phyloP scores from a whole-genome alignment of 1,140 invertebrate genomes.

The Drosophila nebulosa region DNA sequence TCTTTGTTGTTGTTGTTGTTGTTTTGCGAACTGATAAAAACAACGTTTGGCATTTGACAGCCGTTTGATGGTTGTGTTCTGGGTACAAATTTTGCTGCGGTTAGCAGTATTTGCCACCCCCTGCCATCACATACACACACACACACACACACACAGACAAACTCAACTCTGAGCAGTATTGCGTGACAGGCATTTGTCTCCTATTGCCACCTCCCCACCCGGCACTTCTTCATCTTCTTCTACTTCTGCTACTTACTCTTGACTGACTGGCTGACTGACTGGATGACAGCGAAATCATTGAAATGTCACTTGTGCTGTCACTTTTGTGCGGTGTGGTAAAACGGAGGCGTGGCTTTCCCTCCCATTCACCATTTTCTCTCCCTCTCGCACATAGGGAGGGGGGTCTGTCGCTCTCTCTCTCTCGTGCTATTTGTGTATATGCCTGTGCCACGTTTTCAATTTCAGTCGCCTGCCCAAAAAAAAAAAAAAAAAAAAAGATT shows the following conservation, averaged over 20 bases:
- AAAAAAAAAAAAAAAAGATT: not conserved
- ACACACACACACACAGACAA: not conserved
- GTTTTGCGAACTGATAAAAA: constrained; percentile 36
- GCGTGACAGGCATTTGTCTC: constrained; percentile 57
- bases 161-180: constrained; percentile 23
- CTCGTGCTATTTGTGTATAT: not conserved
- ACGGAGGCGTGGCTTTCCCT: not conserved
- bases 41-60: constrained; percentile 54
- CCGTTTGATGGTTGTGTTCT: constrained; percentile 40
- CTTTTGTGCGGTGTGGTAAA: constrained; percentile 24
- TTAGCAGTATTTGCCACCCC: constrained; percentile 38
- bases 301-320: constrained; percentile 62
- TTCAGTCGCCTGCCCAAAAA: constrained; percentile 14
- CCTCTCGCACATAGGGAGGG: too few species aligned
- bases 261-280: constrained; percentile 31
- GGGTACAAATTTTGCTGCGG: constrained; percentile 34
- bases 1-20: constrained; percentile 7
- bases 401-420: too few species aligned
- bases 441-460: constrained; percentile 40
- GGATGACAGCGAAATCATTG: constrained; percentile 59
- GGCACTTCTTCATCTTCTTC: not conserved
- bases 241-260: not conserved
- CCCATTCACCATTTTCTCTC: not conserved
- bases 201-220: not conserved
- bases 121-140: not conserved